Conservation (phyloP, 2,888 invertebrate species). For the Pegoplata infirma region DNA sequence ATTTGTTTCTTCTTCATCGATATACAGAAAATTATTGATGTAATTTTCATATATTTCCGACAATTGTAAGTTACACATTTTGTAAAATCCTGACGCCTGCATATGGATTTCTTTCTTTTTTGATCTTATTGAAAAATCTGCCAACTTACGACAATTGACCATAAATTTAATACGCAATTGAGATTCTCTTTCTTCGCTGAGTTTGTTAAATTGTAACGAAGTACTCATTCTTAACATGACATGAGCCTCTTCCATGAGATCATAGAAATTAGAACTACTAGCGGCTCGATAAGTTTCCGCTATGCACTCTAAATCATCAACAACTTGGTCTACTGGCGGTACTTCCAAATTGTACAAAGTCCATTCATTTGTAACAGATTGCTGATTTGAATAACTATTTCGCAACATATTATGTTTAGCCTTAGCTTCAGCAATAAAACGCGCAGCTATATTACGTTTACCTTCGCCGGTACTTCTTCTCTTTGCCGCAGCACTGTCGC, state of each 20-base stretch:
- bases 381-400: conserved; percentile 63
- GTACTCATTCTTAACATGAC: conserved; percentile 80
- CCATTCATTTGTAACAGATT: conserved; percentile 79
- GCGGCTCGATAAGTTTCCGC: conserved; percentile 83
- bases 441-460: conserved; percentile 72
- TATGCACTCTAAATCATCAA: conserved; percentile 84
- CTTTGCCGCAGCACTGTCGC: conserved; percentile 61
- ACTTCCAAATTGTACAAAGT: conserved; percentile 86
- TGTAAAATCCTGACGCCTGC: conserved; percentile 76
- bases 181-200: conserved; percentile 68
- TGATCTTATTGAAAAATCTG: conserved; percentile 77
- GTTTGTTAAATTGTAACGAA: conserved; percentile 71
- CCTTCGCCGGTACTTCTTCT: conserved; percentile 65
- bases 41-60: conserved; percentile 73
- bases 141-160: conserved; percentile 74
- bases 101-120: conserved; percentile 75
- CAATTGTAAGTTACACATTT: conserved; percentile 75
- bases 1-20: conserved; percentile 59
- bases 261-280: conserved; percentile 84
- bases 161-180: conserved; percentile 71
- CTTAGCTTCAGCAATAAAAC: conserved; percentile 72
- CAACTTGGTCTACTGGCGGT: conserved; percentile 82
- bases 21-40: conserved; percentile 66
- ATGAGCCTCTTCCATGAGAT: conserved; percentile 86
- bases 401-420: conserved; percentile 72